phyloP scores from a whole-genome alignment of 2,113 vertebrate species.

The Neopipo cinnamomea region DNA sequence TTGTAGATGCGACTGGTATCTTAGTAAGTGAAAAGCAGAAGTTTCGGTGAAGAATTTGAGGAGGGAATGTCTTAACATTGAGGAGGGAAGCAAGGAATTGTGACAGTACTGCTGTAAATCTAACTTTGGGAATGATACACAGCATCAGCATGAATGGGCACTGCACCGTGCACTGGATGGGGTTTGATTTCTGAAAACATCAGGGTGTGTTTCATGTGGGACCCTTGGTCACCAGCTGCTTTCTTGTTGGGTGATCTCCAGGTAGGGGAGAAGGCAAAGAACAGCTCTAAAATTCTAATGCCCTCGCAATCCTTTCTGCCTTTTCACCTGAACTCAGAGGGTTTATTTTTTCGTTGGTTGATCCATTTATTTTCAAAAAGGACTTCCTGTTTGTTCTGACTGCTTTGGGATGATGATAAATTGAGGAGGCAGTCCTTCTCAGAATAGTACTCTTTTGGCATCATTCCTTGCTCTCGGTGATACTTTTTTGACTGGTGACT shows the following conservation, averaged over 20 bases:
- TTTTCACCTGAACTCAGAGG: neutral
- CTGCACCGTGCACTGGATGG: rapidly evolving
- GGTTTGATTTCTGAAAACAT: rapidly evolving
- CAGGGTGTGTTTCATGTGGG: neutral
- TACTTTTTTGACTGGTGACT: neutral
- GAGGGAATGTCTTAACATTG: neutral
- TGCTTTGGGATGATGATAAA: neutral
- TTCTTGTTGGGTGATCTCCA: neutral
- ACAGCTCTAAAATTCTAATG: neutral
- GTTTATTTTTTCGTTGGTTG: neutral
- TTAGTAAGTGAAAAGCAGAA: neutral
- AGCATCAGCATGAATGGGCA: neutral
- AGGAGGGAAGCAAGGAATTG: neutral
- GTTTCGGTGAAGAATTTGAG: neutral
- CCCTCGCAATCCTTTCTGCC: neutral
- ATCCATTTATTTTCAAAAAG: neutral
- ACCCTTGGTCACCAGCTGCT: neutral
- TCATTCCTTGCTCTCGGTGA: neutral
- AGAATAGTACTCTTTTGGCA: neutral
- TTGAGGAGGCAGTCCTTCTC: neutral
- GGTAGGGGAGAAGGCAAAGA: neutral
- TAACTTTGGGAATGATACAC: neutral
- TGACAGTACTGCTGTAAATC: neutral
- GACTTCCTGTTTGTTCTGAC: neutral
- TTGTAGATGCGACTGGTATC: neutral